These are phyloP conservation scores for Pristis pectinata DNA, from an alignment of 2,797 vertebrate species.

Conservation along the genomic window DNA sequence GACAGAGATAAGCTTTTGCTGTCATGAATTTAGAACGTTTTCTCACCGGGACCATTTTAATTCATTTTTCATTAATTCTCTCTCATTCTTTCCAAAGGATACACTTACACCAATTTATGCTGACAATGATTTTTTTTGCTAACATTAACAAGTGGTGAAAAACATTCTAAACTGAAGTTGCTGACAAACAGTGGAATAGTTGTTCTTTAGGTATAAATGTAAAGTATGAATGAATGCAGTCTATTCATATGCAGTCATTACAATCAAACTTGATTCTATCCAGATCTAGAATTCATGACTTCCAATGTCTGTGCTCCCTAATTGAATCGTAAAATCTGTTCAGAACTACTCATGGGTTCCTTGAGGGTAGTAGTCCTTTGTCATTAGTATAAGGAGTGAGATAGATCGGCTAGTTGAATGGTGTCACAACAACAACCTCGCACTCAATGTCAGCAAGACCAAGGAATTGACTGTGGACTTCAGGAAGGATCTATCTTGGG, in stretches of 20 bases:
- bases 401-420: too few relatives aligned
- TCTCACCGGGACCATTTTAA: not conserved
- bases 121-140: not conserved
- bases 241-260: not conserved
- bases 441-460: too few relatives aligned
- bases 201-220: not conserved
- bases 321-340: not conserved
- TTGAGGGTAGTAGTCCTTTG: too few relatives aligned
- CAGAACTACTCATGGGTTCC: not conserved
- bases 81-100: not conserved
- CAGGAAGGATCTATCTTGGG: too few relatives aligned
- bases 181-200: not conserved
- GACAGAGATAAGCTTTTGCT: not conserved
- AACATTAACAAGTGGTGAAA: not conserved
- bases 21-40: not conserved
- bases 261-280: not conserved
- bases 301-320: not conserved
- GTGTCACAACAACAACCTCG: too few relatives aligned
- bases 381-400: too few relatives aligned
- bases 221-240: not conserved
- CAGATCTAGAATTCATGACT: not conserved
- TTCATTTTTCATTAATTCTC: not conserved
- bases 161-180: not conserved
- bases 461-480: too few relatives aligned
- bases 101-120: not conserved